Evolutionary conservation across 2,113 vertebrate genomes (phyloP), one percentile per base, ranked within the genome.

Genomic region (Barbus barbus): DNA sequence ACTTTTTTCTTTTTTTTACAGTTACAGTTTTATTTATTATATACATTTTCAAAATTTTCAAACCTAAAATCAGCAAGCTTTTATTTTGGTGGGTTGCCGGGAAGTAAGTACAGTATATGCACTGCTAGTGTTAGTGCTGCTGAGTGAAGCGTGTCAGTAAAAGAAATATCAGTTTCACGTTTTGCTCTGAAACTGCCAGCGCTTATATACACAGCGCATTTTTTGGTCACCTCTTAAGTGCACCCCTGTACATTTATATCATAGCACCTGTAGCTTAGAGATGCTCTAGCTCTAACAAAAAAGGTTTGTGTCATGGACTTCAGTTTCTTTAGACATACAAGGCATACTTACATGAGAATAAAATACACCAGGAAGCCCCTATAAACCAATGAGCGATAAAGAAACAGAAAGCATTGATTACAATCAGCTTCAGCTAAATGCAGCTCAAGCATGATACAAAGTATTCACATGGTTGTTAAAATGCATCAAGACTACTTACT

Each of bases 311-410:
- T 58, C 53, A 3, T 53, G 7, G 22, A 58, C 53, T 58, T 53
- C 6, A 53, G 8, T 20, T 53, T 58, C 20, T 56, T 9, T 56
- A 22, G 51, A 22, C 20, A 36, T 38, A 58, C 31, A 36, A 18
- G 74, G n/a, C 16, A 61, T 87, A 95, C 96, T 96, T 95, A 97
- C 97, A 87, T 95, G 91, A 31, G 91, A 90, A 53, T 90, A 67
- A 24, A 90, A 89, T 90, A 95, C 92, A 89, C 89, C 92, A 51
- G 94, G 91, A 0, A 79, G 94, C 60, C 96, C 96, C 96, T 97
- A 60, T 31, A 85, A 83, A 90, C 86, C 53, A 91, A 87, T 73
- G 46, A 88, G 11, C 87, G 79, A 28, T 63, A 44, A 46, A 8
- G 0, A 81, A 75, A 38, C n/a, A 78, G 16, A 33, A 71, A 73